Evolutionary conservation across 2,797 vertebrate species (phyloP), one percentile per base, ranked within the genome.

Genomic region (Xiphorhynchus erythropygius): DNA sequence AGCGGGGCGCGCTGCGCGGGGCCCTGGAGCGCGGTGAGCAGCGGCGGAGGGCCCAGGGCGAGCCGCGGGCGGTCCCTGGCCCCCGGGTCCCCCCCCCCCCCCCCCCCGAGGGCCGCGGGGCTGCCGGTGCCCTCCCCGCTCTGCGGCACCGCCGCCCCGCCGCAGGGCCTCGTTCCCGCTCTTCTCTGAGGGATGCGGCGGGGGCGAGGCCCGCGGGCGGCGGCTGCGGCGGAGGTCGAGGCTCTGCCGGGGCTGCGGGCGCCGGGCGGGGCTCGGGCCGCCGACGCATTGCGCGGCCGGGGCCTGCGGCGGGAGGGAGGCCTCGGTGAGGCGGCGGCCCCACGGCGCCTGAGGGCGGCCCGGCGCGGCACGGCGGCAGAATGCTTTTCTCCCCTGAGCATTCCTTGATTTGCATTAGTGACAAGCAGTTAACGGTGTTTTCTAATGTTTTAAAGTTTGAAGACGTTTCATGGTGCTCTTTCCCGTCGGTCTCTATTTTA

Each of bases 21-120:
- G 98, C 99, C 94, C 98, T 99, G 90, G 97, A 98, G 96, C 98
- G 97, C 87, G 99, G 99, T 99, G 97, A 98, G 98, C 2, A 49
- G 44, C 4, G 60, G 42, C n/a, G 9, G 35, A 7, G 21, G 32
- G 27, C 6, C 15, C 9, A 39, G 33, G 56, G 30, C 17, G 24
- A 9, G 35, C 21, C 42, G 49, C n/a, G 5, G 24, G 46, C 39
- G 22, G 10, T 8, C 12, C 50, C 16, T 15, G 59, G n/a, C n/a
- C n/a, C n/a, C n/a, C n/a, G n/a, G n/a, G n/a, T n/a, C n/a, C n/a
- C n/a, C n/a, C n/a, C 35, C 35, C 35, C 9, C 35, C 35, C 35
- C 10, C 24, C 11, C 24, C 24, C 32, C 13, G n/a, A 14, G 37
- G 2, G 41, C n/a, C 35, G 78, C 13, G 57, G 33, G 30, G 39